Conservation (phyloP, 2,113 vertebrate genomes). For the Procavia capensis region DNA sequence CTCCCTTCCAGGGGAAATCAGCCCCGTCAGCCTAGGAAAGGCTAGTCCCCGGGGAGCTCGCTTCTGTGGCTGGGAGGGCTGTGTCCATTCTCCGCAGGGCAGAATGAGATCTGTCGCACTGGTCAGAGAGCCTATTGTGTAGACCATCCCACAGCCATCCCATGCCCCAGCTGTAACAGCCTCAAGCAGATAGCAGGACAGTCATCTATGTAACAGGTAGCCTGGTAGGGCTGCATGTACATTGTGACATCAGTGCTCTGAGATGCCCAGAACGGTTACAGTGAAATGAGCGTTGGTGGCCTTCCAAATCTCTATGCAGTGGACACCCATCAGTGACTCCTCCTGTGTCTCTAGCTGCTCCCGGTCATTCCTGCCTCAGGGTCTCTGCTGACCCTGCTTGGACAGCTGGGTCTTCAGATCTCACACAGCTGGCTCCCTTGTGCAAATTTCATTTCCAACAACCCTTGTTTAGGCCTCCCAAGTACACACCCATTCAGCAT, state of each 20-base stretch:
- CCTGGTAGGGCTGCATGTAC: background rate
- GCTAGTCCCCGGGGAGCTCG: background rate
- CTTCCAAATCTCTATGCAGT: fast-evolving
- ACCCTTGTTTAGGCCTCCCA: background rate
- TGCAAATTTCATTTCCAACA: background rate
- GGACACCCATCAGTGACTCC: background rate
- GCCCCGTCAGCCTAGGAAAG: background rate
- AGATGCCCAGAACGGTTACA: fast-evolving
- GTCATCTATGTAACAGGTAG: background rate
- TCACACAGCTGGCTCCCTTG: background rate
- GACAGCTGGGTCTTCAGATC: background rate
- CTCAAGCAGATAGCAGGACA: background rate
- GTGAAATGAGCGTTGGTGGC: background rate
- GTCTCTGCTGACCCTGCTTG: background rate
- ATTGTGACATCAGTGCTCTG: background rate
- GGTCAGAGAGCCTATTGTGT: background rate
- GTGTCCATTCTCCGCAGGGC: background rate
- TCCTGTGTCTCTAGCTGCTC: background rate
- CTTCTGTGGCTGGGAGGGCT: background rate
- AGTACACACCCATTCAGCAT: background rate
- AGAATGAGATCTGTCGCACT: background rate
- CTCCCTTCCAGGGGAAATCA: background rate
- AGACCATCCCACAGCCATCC: background rate
- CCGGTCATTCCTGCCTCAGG: background rate
- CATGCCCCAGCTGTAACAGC: background rate